phyloP scores from a whole-genome alignment of 2,113 vertebrate genomes.

The Heptranchias perlo region DNA sequence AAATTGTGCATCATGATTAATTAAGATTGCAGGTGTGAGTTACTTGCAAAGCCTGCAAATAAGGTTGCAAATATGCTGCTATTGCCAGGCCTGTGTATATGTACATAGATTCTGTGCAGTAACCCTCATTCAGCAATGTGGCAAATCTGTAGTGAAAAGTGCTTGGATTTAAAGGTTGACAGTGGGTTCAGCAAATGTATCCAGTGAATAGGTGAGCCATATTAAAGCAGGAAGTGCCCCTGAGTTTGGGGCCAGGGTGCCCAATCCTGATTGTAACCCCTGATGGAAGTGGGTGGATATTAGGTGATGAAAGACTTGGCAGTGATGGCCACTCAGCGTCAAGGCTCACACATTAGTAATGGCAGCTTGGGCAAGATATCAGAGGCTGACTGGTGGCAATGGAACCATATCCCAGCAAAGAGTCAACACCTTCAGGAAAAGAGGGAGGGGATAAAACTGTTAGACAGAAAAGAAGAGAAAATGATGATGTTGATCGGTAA shows the following conservation, averaged over 20 bases:
- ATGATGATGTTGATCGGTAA: not conserved
- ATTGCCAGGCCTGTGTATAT: not conserved
- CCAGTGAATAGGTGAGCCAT: not conserved
- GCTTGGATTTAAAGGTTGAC: not conserved
- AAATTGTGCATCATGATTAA: not conserved
- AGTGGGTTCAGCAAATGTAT: not conserved
- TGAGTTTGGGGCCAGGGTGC: not conserved
- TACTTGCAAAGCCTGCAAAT: not conserved
- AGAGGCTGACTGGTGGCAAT: not conserved
- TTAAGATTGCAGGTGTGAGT: not conserved
- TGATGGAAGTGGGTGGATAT: not conserved
- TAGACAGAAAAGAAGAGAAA: not conserved
- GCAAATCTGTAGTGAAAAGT: not conserved
- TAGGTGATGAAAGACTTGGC: not conserved
- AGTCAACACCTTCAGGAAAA: not conserved
- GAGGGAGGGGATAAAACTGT: not conserved
- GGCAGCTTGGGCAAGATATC: not conserved
- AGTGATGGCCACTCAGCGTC: not conserved
- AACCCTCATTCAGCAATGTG: not conserved
- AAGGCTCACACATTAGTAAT: not conserved
- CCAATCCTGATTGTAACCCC: not conserved
- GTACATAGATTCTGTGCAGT: not conserved
- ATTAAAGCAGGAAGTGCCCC: not conserved
- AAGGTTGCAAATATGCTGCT: not conserved
- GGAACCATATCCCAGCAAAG: not conserved